Evolutionary conservation across 2,797 vertebrate species (phyloP), one percentile per base, ranked within the genome.

Genomic region (Denticeps clupeoides): DNA sequence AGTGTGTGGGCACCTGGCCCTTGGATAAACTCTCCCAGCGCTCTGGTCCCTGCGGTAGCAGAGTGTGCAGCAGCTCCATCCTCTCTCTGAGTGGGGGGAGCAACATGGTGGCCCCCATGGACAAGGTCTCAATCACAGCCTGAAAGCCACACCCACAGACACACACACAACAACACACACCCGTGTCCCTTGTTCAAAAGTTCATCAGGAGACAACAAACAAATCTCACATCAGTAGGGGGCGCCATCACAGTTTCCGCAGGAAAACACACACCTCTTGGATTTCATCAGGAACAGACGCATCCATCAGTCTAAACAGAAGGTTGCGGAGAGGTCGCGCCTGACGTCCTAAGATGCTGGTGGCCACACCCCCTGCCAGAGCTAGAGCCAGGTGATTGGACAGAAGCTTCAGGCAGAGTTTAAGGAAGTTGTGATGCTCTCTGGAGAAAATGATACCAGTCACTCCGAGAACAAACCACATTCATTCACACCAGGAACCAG

Each of bases 381-480:
- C 85, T 76, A 87, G 53, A 12, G 85, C 87, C 63, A 87, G 62
- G 67, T 87, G 84, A 54, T 84, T 80, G 38, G 85, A 86, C 55
- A 87, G 72, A 59, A 87, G 74, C 72, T 84, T 86, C 82, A 87
- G 84, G 62, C 83, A 87, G 58, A 87, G 71, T 59, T 85, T 64
- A 44, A 87, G 67, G 66, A 87, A 87, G 67, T 87, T 83, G 52
- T 87, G 85, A 65, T 87, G 84, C 57, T 87, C 85, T 69, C 85
- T 87, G 58, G 51, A 58, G 18, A 56, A 23, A 41, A 27, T 2
- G 2, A 23, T 4, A 16, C 49, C 42, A 13, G 41, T 63, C 12
- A 47, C 13, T 24, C 12, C 42, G n/a, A 15, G 43, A 31, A 12
- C 45, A 18, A 15, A 37, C n/a, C n/a, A n/a, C n/a, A n/a, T n/a